Evolutionary conservation across 2,113 vertebrate genomes (phyloP), one percentile per base, ranked within the genome.

Genomic region (Asarcornis scutulata): DNA sequence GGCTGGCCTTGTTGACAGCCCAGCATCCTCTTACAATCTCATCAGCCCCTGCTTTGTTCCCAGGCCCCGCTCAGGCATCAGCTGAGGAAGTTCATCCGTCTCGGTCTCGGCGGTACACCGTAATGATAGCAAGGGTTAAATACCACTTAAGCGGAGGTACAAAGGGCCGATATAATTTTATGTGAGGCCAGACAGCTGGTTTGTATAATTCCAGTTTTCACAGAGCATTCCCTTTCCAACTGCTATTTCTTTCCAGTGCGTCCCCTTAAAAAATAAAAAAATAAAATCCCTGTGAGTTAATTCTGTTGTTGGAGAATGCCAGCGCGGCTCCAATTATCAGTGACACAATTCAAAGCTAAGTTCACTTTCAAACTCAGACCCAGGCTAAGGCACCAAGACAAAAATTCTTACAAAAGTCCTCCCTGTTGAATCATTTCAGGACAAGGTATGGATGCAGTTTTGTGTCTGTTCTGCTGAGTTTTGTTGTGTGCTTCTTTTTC

Each of bases 121-220:
- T 8, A 91, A 96, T 29, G 86, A 86, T 80, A 89, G 96, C 84
- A 88, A 81, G 85, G 93, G 82, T 89, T 95, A 92, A 93, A 95
- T 42, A 96, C 96, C 94, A 86, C 91, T 97, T 95, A 95, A 86
- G 46, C 1, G 27, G 93, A 95, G 95, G 93, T 90, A 95, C 88
- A 81, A 96, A 96, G 89, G 93, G 95, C 83, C 72, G 32, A 88
- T 76, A 97, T 94, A 69, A 91, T 85, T 93, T 96, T 88, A 76
- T 81, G 32, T 6, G 62, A 95, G 82, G 93, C 91, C 86, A 91
- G 96, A 94, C 96, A 97, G 97, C 92, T 91, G 90, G 69, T 81
- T 95, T 93, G 86, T 52, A 58, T 84, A 84, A 95, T 79, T 93
- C 90, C 40, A 82, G 69, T 82, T 93, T 71, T 80, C 66, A 60